These are phyloP conservation scores for Sterrhoptilus dennistouni DNA, from an alignment of 2,113 vertebrate species.

Conservation along the genomic window DNA sequence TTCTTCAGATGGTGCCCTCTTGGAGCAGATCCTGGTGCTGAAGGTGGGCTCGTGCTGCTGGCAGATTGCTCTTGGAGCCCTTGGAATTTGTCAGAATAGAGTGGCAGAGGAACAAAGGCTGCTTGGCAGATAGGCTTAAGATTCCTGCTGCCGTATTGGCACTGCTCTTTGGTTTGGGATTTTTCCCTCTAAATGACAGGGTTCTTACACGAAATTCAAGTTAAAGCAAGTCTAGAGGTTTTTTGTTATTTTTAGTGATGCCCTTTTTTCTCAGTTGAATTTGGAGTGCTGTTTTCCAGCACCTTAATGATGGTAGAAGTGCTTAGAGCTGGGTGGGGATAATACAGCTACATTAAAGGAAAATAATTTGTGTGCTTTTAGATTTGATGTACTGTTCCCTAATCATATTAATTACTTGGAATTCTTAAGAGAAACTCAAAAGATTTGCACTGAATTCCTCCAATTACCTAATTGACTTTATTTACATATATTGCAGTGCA, in stretches of 20 bases:
- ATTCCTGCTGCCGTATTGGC: conserved; percentile 13
- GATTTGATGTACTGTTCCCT: conserved; percentile 22
- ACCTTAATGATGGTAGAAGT: not conserved
- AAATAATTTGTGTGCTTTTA: conserved; percentile 7
- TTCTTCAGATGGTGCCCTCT: not conserved
- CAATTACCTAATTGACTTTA: conserved; percentile 52
- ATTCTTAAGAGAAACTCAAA: conserved; percentile 33
- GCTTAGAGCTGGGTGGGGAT: not conserved
- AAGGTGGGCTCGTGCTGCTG: not conserved
- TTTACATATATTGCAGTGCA: conserved; percentile 23
- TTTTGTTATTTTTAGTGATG: not conserved
- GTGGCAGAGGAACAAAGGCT: conserved; percentile 28
- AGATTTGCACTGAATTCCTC: conserved; percentile 3
- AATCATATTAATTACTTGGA: conserved; percentile 33
- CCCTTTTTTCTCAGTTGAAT: not conserved
- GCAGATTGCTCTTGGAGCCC: not conserved
- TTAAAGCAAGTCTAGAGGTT: not conserved
- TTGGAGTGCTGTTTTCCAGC: not conserved
- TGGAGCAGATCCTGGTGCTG: not conserved
- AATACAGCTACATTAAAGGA: not conserved
- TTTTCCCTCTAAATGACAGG: not conserved
- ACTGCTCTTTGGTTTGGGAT: not conserved
- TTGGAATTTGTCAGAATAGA: not conserved
- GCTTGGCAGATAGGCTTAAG: not conserved
- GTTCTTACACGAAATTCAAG: not conserved